Evolutionary conservation across 2,888 invertebrate species (phyloP), one percentile per base, ranked within the genome.

Genomic region (Himalopsyche anomala): DNA sequence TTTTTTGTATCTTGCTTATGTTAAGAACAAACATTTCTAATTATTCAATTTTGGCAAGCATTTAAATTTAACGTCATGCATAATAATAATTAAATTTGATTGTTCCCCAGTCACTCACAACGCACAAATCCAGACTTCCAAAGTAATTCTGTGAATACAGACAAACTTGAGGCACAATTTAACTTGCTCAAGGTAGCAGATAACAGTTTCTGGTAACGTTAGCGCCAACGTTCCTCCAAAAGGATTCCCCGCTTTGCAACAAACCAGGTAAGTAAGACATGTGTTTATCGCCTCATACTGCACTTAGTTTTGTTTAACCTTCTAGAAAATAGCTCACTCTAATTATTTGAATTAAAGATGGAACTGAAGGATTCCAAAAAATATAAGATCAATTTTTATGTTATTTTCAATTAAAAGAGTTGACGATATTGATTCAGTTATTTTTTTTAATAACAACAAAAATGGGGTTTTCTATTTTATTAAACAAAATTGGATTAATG

Each of bases 91-190:
- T 62, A 62, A 62, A 19, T 62, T 11, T 62, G 19, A 62, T 62
- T 62, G 62, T 62, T 62, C 19, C 62, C 62, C 11, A 62, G 62
- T 62, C 62, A 62, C 19, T 19, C 19, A 19, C 62, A 62, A 62
- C n/a, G 62, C 62, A 19, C 62, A 62, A 28, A 62, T 62, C 19
- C 62, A 62, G 62, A 62, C 62, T 62, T 62, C 9, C 62, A n/a
- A 62, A 62, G 62, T 62, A 62, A 62, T 62, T 19, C 62, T 62
- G 19, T 28, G 62, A 62, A 62, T 62, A 62, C 19, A 62, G 62
- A 62, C 40, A 42, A 83, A 86, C 81, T 86, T 86, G 38, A 42
- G 81, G 56, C 83, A 83, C 85, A 86, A 83, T 86, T 86, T 83
- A 86, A 86, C 85, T 83, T 55, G 80, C 81, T 83, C 56, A 40